A percentile compares a stretch with the other conserved stretches of the same genome.
Evolutionary conservation across 64 coral and sea anemone species (phyloP).

Genomic region (Pocillopora damicornis): DNA sequence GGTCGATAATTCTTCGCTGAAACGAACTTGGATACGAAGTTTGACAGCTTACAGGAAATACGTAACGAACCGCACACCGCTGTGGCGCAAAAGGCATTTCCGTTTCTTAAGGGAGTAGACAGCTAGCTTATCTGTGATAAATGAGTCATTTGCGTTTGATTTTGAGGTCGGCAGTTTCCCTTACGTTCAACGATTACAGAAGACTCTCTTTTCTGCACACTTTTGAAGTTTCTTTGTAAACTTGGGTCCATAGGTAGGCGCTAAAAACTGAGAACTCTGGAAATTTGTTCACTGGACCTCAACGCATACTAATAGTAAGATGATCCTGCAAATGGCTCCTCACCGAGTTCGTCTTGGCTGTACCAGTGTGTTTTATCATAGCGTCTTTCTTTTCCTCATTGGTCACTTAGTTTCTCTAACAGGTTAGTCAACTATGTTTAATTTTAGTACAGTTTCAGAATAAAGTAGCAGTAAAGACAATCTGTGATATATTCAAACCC

Average conservation of each 20-base stretch:
- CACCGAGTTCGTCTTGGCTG: neutral
- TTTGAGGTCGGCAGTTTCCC: neutral
- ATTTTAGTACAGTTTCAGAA: neutral
- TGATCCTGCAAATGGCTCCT: neutral
- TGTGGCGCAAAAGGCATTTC: constrained; percentile 12
- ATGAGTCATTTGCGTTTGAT: neutral
- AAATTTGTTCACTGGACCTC: neutral
- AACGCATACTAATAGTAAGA: constrained; percentile 6
- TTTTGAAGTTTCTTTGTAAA: neutral
- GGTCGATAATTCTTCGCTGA: neutral
- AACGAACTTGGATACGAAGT: neutral
- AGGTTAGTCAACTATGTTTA: neutral
- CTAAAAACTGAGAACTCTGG: neutral
- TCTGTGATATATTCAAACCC: neutral
- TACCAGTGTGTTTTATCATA: neutral
- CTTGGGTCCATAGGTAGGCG: neutral
- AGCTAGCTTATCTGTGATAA: neutral
- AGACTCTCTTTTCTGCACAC: neutral
- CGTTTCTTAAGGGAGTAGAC: constrained; percentile 25
- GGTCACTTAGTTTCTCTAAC: neutral
- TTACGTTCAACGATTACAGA: neutral
- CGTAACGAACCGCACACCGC: neutral
- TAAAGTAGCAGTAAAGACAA: neutral
- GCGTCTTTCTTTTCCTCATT: neutral
- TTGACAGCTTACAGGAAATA: constrained; percentile 27